Evolutionary conservation across 2,113 vertebrate species (phyloP).

Genomic region (Sardina pilchardus): DNA sequence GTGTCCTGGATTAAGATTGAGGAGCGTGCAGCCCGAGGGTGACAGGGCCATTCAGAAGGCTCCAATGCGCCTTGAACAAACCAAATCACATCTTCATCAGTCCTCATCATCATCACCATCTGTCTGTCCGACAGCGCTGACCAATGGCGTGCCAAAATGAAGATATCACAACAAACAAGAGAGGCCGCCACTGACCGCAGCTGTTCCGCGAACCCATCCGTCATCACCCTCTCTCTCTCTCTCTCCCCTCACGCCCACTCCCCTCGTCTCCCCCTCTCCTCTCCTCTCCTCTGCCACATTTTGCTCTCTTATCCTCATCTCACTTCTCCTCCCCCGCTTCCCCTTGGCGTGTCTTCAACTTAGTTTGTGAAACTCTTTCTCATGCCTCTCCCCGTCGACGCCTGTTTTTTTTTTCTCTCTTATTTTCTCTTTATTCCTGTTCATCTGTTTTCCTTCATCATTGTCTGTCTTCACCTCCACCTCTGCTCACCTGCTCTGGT

Average conservation of each 20-base stretch:
- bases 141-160: not conserved
- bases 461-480: conserved; percentile 14
- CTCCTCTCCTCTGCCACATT: not conserved
- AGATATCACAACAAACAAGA: conserved; percentile 15
- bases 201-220: not conserved
- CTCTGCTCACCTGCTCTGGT: conserved; percentile 24
- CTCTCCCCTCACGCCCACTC: not conserved
- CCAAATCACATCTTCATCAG: conserved; percentile 28
- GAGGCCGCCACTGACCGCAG: not conserved
- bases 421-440: not conserved
- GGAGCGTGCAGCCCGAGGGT: not conserved
- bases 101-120: conserved; percentile 36
- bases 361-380: not conserved
- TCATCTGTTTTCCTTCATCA: not conserved
- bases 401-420: not conserved
- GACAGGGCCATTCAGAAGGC: conserved; percentile 17
- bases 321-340: conserved; percentile 8
- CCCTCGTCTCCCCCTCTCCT: not conserved
- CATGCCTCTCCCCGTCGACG: not conserved
- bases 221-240: not conserved
- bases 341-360: not conserved
- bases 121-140: conserved; percentile 17
- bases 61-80: conserved; percentile 6
- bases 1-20: conserved; percentile 6
- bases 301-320: conserved; percentile 8